A percentile compares a stretch with the other conserved stretches of the same genome.
Evolutionary conservation across 2,797 vertebrate genomes (phyloP).

Genomic region (Pempheris klunzingeri): DNA sequence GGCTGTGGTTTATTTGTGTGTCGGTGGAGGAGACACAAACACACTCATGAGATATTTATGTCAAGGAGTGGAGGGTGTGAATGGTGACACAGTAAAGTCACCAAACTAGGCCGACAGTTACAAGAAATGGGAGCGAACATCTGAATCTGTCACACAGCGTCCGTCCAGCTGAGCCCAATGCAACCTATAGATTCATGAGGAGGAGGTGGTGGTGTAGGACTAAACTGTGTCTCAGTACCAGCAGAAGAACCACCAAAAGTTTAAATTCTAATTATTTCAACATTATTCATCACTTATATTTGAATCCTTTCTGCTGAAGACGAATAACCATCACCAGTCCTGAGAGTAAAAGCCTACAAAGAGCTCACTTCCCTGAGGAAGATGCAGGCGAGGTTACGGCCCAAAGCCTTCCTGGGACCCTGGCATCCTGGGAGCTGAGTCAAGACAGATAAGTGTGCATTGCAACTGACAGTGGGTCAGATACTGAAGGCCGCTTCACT

Average conservation of each 20-base stretch:
- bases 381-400: conserved; percentile 4
- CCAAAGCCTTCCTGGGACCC: conserved; percentile 9
- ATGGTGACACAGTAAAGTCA: conserved; percentile 30
- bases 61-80: conserved; percentile 28
- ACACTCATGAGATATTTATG: conserved; percentile 54
- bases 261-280: neutral
- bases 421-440: conserved; percentile 1
- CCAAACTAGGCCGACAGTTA: conserved; percentile 29
- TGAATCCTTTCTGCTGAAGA: neutral
- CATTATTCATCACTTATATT: neutral
- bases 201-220: neutral
- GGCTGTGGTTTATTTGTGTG: conserved; percentile 28
- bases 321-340: neutral
- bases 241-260: too few species aligned
- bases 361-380: conserved; percentile 17
- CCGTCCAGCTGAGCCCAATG: neutral
- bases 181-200: neutral
- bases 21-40: conserved; percentile 10
- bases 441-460: conserved; percentile 6
- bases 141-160: conserved; percentile 1
- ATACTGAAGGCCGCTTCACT: conserved; percentile 28
- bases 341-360: conserved; percentile 12
- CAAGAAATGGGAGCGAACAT: conserved; percentile 26
- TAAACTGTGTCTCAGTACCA: neutral
- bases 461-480: conserved; percentile 37